These are phyloP conservation scores for Periplaneta americana DNA, from an alignment of 1,140 invertebrate species.

Conservation along the genomic window DNA sequence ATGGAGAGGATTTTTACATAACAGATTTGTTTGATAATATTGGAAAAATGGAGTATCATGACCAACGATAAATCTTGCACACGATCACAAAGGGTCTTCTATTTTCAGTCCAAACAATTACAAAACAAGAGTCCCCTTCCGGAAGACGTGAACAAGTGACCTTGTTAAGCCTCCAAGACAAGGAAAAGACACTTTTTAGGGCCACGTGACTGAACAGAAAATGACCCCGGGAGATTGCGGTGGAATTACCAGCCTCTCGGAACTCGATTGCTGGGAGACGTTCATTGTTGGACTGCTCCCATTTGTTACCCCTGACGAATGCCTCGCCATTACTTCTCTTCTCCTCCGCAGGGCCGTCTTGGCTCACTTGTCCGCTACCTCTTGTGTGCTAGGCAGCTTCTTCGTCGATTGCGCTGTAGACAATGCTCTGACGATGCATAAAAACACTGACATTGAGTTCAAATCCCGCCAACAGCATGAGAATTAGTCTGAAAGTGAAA, in stretches of 20 bases:
- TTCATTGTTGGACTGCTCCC: not conserved
- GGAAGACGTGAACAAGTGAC: not conserved
- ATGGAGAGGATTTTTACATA: too few species aligned
- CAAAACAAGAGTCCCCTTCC: not conserved
- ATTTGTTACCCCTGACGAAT: slow-evolving; percentile 5
- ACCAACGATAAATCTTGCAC: too few species aligned
- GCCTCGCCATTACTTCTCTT: not conserved
- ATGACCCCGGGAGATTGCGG: slow-evolving; percentile 1
- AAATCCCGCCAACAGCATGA: too few species aligned
- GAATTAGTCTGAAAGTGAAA: too few species aligned
- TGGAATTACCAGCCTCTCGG: not conserved
- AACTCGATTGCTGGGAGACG: not conserved
- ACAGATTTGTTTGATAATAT: too few species aligned
- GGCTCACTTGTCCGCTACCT: too few species aligned
- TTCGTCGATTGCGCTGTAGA: too few species aligned
- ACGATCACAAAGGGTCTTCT: not conserved
- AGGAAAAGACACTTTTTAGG: not conserved
- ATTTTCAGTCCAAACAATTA: not conserved
- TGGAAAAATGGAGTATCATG: too few species aligned
- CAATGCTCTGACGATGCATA: too few species aligned
- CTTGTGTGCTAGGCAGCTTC: too few species aligned
- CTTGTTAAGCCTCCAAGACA: not conserved
- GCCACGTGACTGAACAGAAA: slow-evolving; percentile 1
- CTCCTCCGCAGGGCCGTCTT: too few species aligned
- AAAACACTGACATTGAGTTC: too few species aligned